Conservation (phyloP, 1,140 invertebrate species). For the Rhagoletis zephyria region DNA sequence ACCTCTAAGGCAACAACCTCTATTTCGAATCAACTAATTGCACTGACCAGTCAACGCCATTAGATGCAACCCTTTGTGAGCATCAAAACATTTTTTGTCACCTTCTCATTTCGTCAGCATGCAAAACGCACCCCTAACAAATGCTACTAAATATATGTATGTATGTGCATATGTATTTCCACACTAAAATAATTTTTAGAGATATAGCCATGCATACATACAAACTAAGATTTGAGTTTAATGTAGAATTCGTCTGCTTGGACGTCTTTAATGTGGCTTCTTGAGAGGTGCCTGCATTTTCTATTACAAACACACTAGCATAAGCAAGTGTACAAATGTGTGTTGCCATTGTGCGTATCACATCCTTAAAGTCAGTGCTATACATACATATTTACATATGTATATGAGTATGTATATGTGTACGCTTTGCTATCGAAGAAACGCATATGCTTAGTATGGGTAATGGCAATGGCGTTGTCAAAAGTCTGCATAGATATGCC, state of each 20-base stretch:
- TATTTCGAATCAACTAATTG: background rate
- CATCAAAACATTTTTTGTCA: constrained; percentile 26
- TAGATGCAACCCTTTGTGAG: constrained; percentile 1
- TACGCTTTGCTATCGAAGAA: background rate
- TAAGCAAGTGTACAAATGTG: background rate
- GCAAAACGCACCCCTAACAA: background rate
- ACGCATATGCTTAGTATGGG: background rate
- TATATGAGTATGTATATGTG: background rate
- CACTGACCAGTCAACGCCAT: constrained; percentile 15
- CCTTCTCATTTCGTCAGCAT: background rate
- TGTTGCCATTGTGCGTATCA: background rate
- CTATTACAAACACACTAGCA: background rate
- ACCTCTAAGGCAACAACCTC: background rate
- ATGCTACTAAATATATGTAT: background rate
- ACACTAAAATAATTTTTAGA: constrained; percentile 8
- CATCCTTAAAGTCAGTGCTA: background rate
- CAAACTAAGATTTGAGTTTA: background rate
- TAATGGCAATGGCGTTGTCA: background rate
- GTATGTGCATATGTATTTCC: background rate
- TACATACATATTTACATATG: background rate
- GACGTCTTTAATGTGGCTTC: constrained; percentile 35
- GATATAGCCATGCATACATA: background rate
- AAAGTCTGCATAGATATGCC: background rate
- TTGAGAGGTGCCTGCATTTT: constrained; percentile 37
- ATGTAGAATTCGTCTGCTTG: background rate